Evolutionary conservation across 2,797 vertebrate species (phyloP).

Genomic region (Platalea minor): DNA sequence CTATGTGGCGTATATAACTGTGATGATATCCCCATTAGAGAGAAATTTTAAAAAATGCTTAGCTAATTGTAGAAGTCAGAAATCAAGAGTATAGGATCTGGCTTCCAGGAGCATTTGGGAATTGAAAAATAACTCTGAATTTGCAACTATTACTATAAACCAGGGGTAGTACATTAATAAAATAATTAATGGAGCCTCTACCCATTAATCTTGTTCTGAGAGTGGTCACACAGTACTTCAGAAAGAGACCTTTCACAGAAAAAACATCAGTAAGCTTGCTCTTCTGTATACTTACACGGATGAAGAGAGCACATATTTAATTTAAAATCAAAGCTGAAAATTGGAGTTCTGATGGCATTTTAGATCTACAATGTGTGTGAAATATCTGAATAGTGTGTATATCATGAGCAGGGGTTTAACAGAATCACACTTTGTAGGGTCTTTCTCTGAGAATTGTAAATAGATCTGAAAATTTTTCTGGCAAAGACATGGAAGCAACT

Average conservation of each 20-base stretch:
- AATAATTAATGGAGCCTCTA: background rate
- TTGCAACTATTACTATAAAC: background rate
- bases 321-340: background rate
- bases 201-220: background rate
- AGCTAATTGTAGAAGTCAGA: background rate
- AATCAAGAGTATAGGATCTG: background rate
- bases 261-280: background rate
- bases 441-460: background rate
- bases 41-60: background rate
- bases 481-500: background rate
- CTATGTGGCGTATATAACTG: background rate
- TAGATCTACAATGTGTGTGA: background rate
- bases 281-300: background rate
- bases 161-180: background rate
- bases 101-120: background rate
- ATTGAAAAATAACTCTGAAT: background rate
- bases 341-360: background rate
- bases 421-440: accelerated
- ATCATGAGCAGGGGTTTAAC: background rate
- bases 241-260: background rate
- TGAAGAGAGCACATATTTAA: background rate
- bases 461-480: background rate
- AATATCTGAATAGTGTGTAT: background rate
- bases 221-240: background rate
- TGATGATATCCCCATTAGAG: background rate